phyloP scores from a whole-genome alignment of 2,797 vertebrate species.

The Mastacembelus armatus region DNA sequence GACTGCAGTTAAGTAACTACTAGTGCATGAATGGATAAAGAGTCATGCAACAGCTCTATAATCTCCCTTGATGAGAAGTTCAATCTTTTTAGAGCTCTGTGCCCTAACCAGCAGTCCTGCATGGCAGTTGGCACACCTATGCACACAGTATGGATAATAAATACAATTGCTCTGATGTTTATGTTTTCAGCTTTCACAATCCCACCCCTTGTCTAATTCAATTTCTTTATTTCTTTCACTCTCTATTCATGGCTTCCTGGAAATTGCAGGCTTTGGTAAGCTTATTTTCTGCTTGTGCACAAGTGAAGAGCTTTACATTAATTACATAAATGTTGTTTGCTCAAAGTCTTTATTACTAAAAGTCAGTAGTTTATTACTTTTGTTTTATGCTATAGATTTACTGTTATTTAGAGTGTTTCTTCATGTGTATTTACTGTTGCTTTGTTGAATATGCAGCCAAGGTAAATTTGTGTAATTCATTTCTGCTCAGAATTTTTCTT shows the following conservation, averaged over 20 bases:
- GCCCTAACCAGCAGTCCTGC: slow-evolving; percentile 79
- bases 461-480: not conserved
- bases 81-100: slow-evolving; percentile 68
- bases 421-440: not conserved
- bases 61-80: slow-evolving; percentile 65
- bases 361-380: not conserved
- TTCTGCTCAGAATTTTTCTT: not conserved
- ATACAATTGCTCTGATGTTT: slow-evolving; percentile 65
- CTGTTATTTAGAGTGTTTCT: not conserved
- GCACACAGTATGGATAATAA: slow-evolving; percentile 68
- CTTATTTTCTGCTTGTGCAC: slow-evolving; percentile 3
- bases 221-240: slow-evolving; percentile 68
- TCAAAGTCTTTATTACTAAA: not conserved
- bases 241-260: slow-evolving; percentile 71
- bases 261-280: slow-evolving; percentile 91
- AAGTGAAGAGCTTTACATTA: no score
- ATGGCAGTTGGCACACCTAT: slow-evolving; percentile 81
- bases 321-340: not conserved
- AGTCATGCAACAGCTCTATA: slow-evolving; percentile 73
- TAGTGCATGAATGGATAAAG: slow-evolving; percentile 82
- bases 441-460: not conserved
- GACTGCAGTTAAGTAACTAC: slow-evolving; percentile 78
- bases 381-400: not conserved
- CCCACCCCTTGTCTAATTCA: slow-evolving; percentile 66
- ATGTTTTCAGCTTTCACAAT: slow-evolving; percentile 46